Evolutionary conservation across 2,113 vertebrate species (phyloP).

Genomic region (Burhinus oedicnemus): DNA sequence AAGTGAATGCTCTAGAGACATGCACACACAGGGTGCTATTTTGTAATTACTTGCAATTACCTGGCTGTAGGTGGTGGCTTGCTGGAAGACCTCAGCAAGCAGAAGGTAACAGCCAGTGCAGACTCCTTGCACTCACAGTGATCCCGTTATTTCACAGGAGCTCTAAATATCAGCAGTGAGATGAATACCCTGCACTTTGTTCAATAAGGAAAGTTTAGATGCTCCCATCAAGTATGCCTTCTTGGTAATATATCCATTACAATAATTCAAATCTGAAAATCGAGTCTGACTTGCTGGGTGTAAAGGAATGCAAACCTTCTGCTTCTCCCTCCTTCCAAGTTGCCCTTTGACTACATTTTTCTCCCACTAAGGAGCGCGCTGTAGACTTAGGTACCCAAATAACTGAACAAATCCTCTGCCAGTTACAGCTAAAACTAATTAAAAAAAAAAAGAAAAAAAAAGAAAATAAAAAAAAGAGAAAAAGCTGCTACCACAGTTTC

Average conservation of each 20-base stretch:
- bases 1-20: neutral
- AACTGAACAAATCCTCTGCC: neutral
- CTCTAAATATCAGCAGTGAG: neutral
- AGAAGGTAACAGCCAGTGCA: too few species aligned
- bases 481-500: neutral
- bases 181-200: neutral
- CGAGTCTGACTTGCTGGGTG: neutral
- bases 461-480: too few species aligned
- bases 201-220: neutral
- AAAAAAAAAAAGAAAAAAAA: neutral
- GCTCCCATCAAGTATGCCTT: neutral
- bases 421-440: neutral
- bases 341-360: neutral
- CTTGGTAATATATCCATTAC: neutral
- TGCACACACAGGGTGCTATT: neutral
- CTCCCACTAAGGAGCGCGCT: neutral
- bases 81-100: neutral
- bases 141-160: neutral
- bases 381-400: too few species aligned
- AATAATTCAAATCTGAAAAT: neutral
- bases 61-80: neutral
- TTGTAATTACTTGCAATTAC: neutral
- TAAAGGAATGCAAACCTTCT: neutral
- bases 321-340: neutral
- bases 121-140: accelerated